A percentile compares a stretch with the other conserved stretches of the same genome.
Conservation (phyloP, 2,888 invertebrate species). For the Trimorus sp. region DNA sequence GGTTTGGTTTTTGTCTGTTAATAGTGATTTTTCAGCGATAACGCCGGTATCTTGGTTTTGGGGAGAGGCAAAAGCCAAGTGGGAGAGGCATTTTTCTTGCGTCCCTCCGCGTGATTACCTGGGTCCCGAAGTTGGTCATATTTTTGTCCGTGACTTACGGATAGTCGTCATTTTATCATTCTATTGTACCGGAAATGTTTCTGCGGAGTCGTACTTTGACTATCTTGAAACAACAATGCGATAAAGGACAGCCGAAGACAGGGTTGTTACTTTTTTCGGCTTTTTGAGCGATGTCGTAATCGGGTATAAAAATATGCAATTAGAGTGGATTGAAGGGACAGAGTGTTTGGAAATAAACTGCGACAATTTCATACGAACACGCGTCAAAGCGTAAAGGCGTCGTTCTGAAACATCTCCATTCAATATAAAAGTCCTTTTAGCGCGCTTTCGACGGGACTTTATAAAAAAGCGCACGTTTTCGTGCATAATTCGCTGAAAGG, state of each 20-base stretch:
- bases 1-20: too few relatives aligned
- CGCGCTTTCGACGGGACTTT: conserved; percentile 3
- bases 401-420: conserved; percentile 12
- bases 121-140: conserved; percentile 29
- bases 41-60: too few relatives aligned
- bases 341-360: background rate
- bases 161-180: conserved; percentile 29
- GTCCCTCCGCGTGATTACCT: conserved; percentile 27
- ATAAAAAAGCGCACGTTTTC: conserved; percentile 11
- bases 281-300: background rate
- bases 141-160: conserved; percentile 34
- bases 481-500: conserved; percentile 19
- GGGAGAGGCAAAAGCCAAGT: background rate
- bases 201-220: conserved; percentile 3
- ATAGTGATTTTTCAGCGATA: too few relatives aligned
- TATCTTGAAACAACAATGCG: too few relatives aligned
- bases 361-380: background rate
- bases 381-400: conserved; percentile 5
- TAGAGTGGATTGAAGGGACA: background rate
- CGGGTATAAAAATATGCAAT: background rate
- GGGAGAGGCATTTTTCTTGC: conserved; percentile 1
- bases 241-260: too few relatives aligned
- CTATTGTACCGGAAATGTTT: conserved; percentile 15
- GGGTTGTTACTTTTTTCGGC: too few relatives aligned
- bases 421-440: conserved; percentile 10